Conservation (phyloP, 2,888 invertebrate genomes). For the Ephialtes manifestator region DNA sequence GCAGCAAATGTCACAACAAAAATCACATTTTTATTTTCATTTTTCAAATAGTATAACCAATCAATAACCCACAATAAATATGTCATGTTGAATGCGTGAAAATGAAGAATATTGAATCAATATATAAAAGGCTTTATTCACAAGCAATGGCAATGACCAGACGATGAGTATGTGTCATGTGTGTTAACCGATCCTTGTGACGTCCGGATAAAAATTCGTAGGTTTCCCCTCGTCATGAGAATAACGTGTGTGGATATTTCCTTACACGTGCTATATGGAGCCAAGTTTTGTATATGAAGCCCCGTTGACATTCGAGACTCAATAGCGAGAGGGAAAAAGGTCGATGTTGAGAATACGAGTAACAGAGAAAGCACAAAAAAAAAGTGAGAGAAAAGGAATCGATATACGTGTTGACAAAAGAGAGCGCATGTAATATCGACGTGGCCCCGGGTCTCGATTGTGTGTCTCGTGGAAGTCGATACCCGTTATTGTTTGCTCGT, state of each 20-base stretch:
- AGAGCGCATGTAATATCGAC: conserved; percentile 48
- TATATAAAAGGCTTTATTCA: not conserved
- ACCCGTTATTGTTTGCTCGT: conserved; percentile 67
- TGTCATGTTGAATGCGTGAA: no score
- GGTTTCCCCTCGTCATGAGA: conserved; percentile 30
- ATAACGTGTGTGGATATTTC: conserved; percentile 13
- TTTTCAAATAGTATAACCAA: no score
- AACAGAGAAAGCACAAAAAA: not conserved
- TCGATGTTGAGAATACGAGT: conserved; percentile 18
- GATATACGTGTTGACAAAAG: conserved; percentile 45
- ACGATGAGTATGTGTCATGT: conserved; percentile 1
- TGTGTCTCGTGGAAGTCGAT: conserved; percentile 55
- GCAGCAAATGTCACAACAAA: no score
- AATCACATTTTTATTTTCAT: no score
- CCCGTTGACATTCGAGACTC: conserved; percentile 34
- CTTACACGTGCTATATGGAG: not conserved
- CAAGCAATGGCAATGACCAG: not conserved
- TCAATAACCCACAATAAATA: no score
- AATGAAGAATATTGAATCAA: no score
- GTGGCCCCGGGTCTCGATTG: conserved; percentile 41
- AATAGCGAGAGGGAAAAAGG: conserved; percentile 26
- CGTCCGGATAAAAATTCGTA: conserved; percentile 10
- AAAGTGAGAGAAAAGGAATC: conserved; percentile 11
- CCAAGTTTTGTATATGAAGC: not conserved
- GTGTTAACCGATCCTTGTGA: conserved; percentile 25